Conservation (phyloP, 2,797 vertebrate species). For the Chrosomus eos region DNA sequence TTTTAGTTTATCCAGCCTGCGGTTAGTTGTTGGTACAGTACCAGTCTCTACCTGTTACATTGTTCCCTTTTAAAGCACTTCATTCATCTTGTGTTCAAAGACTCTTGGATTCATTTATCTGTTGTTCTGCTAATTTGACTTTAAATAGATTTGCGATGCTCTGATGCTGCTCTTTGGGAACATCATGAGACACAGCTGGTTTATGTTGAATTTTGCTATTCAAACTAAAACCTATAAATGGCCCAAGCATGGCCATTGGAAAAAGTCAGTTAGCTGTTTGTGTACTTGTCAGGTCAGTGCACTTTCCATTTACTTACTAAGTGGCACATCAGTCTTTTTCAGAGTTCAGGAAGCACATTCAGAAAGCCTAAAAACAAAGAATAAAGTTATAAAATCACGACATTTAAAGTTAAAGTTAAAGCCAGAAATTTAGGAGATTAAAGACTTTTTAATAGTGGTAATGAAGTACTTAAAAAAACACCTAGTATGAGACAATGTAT, state of each 20-base stretch:
- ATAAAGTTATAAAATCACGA: neutral
- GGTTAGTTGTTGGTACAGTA: conserved; percentile 33
- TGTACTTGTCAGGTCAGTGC: neutral
- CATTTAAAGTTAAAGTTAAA: neutral
- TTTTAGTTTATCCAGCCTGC: conserved; percentile 16
- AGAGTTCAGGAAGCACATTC: neutral
- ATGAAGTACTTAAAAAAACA: neutral
- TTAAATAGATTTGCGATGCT: conserved; percentile 11
- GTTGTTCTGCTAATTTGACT: conserved; percentile 23
- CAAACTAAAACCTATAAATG: neutral
- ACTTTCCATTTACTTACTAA: neutral
- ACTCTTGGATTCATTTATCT: conserved; percentile 30
- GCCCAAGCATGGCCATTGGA: neutral
- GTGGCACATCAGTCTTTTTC: neutral
- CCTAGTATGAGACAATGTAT: neutral
- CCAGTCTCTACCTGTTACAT: conserved; percentile 47
- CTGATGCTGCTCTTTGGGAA: neutral
- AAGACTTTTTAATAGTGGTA: neutral
- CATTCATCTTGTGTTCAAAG: conserved; percentile 29
- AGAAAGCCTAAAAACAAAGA: neutral
- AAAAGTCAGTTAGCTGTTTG: neutral
- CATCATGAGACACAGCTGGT: neutral
- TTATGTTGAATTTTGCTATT: neutral
- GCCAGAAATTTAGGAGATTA: neutral
- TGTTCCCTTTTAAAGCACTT: conserved; percentile 4